These are phyloP conservation scores for Acipenser oxyrinchus DNA, from an alignment of 2,797 vertebrate genomes.

Conservation along the genomic window DNA sequence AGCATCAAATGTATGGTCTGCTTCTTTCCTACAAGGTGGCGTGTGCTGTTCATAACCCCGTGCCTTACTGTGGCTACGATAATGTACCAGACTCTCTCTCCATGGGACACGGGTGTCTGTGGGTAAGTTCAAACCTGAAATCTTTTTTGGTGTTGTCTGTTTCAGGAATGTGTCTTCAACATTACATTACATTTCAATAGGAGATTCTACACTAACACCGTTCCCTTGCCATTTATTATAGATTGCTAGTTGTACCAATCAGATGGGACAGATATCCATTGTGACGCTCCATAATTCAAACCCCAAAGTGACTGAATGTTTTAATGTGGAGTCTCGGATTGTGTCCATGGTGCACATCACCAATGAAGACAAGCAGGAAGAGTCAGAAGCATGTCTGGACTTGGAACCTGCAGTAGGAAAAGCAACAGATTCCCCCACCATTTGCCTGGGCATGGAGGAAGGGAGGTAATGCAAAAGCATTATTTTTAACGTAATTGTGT, in stretches of 20 bases:
- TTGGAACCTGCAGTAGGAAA: conserved; percentile 33
- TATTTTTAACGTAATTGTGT: not conserved
- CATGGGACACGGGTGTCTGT: conserved; percentile 83
- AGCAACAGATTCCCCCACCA: conserved; percentile 56
- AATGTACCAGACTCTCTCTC: conserved; percentile 67
- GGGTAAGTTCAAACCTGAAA: conserved; percentile 62
- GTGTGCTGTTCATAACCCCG: conserved; percentile 90
- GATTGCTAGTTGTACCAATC: conserved; percentile 92
- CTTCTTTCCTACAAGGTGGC: conserved; percentile 67
- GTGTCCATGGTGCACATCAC: conserved; percentile 88
- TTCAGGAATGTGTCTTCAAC: no score
- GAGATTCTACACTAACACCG: no score
- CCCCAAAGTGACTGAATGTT: conserved; percentile 94
- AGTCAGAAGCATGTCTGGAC: conserved; percentile 39
- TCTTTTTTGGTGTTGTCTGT: not conserved
- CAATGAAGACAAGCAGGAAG: conserved; percentile 49
- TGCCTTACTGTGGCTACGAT: conserved; percentile 68
- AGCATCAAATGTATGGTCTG: not conserved
- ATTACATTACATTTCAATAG: no score
- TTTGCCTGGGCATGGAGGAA: conserved; percentile 93
- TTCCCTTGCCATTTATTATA: conserved; percentile 33
- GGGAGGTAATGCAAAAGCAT: conserved; percentile 68
- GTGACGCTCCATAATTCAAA: conserved; percentile 80
- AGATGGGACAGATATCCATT: conserved; percentile 95
- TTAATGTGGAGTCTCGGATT: conserved; percentile 94